A percentile compares a stretch with the other conserved stretches of the same genome.
Conservation (phyloP, 2,113 vertebrate species). For the Vulpes lagopus region DNA sequence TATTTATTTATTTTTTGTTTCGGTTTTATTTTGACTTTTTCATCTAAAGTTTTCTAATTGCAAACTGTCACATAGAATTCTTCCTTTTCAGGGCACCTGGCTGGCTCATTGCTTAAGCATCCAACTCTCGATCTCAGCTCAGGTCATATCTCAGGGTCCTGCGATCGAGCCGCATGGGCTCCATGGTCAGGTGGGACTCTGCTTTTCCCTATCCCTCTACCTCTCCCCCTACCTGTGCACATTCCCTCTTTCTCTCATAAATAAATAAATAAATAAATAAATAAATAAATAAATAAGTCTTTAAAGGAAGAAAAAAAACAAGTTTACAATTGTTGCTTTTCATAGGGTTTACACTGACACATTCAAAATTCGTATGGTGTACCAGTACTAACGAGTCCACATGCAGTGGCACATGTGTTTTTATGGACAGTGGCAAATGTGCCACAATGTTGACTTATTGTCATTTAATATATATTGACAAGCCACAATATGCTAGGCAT, state of each 20-base stretch:
- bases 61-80: background rate
- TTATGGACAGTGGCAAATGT: background rate
- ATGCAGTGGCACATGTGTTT: background rate
- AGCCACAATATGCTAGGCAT: background rate
- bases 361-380: background rate
- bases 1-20: background rate
- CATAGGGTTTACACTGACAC: background rate
- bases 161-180: background rate
- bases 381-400: background rate
- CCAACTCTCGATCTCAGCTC: background rate
- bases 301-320: background rate
- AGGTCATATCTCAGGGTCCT: background rate
- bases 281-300: no score
- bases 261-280: no score
- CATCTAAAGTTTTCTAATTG: background rate
- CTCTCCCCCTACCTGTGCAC: no score
- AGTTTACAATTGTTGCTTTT: background rate
- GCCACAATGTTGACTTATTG: slow-evolving; percentile 26
- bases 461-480: slow-evolving; percentile 67
- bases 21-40: background rate
- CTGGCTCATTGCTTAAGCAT: background rate
- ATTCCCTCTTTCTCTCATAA: no score
- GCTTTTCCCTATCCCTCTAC: background rate
- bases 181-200: background rate
- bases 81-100: no score